These are phyloP conservation scores for Charina bottae DNA, from an alignment of 2,113 vertebrate genomes.

Conservation along the genomic window DNA sequence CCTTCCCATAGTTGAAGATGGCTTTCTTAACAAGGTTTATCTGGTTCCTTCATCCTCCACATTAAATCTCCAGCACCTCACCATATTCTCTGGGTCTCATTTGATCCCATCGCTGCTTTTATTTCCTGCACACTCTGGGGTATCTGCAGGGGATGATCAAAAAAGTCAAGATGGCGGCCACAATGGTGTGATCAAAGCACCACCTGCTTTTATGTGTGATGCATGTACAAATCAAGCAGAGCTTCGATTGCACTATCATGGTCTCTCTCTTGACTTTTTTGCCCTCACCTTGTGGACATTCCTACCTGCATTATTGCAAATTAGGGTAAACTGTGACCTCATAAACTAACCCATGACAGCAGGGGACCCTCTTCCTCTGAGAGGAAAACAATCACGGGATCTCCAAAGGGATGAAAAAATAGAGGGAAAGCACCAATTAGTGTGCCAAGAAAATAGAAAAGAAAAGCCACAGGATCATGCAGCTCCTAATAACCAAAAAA, in stretches of 20 bases:
- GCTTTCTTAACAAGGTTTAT: not conserved
- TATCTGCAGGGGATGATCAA: not conserved
- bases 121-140: not conserved
- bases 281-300: not conserved
- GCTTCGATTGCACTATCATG: not conserved
- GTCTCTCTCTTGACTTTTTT: not conserved
- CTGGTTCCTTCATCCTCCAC: not conserved
- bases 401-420: not conserved
- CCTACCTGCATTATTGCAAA: not conserved
- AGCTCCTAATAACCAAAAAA: not conserved
- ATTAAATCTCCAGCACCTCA: not conserved
- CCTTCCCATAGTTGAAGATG: not conserved
- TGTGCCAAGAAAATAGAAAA: not conserved
- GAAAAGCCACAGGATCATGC: not conserved
- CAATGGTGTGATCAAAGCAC: not conserved
- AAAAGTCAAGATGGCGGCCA: not conserved
- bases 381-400: not conserved
- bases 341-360: slow-evolving; percentile 1
- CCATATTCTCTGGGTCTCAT: not conserved
- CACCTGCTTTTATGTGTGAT: not conserved
- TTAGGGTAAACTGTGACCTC: not conserved
- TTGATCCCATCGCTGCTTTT: not conserved
- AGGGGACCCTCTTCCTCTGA: not conserved
- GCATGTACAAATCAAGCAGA: not conserved
- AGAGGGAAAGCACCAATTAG: not conserved